Evolutionary conservation across 1,140 invertebrate genomes (phyloP), one percentile per base, ranked within the genome.

Genomic region (Acromyrmex heyeri): DNA sequence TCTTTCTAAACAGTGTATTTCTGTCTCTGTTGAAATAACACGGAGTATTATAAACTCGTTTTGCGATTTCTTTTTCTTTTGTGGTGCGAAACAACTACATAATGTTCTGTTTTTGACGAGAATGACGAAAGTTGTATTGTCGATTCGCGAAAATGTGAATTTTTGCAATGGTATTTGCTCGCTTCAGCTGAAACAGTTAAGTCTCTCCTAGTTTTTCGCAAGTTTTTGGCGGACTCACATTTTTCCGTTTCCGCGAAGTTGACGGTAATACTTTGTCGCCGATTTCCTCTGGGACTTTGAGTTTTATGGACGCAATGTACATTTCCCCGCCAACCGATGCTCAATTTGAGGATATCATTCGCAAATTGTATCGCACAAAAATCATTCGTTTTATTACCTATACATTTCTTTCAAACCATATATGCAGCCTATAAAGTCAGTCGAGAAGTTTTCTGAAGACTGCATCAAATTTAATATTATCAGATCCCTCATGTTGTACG

Each of bases 251-350:
- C 12, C n/a, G 24, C 24, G n/a, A 59, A 83, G 30, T 70, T 59
- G 27, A 50, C 61, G 61, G 64, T 30, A 24, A 48, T 24, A 69
- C 65, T 86, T 57, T 50, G 67, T 57, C 67, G 48, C 24, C 85
- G 67, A 86, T 83, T 86, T 86, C 78, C 78, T 83, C 24, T 30
- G 85, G 78, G 78, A 83, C 10, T 57, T 70, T 6, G 27, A 64
- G 64, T 69, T 86, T 86, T 69, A 76, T 55, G 7, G 30, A 14
- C 24, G 24, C 16, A 81, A 50, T 81, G 77, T 81, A 67, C 81
- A 86, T 81, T 38, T 72, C 24, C 53, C 16, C 67, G 38, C 6
- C 57, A 16, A 72, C 24, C 14, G 18, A 48, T 53, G 50, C 67
- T 48, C 18, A 12, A 59, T 61, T 61, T 34, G 79, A 21, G n/a